Evolutionary conservation across 2,113 vertebrate species (phyloP).

Genomic region (Strix uralensis): DNA sequence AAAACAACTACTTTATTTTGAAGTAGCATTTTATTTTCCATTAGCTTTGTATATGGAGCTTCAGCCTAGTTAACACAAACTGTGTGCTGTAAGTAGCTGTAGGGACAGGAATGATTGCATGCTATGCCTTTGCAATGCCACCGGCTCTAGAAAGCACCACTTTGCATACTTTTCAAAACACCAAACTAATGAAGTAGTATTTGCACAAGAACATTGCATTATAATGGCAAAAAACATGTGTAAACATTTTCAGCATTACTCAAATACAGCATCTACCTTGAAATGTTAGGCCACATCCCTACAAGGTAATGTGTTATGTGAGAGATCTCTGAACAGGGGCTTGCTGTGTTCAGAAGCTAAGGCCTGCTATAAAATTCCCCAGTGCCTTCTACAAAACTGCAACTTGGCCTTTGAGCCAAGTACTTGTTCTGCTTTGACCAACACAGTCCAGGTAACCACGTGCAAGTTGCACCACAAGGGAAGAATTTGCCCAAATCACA

Average conservation of each 20-base stretch:
- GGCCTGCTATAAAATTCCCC: background rate
- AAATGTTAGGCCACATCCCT: background rate
- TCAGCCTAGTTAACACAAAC: conserved; percentile 19
- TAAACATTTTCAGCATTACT: conserved; percentile 57
- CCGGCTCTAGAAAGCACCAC: conserved; percentile 52
- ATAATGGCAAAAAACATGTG: conserved; percentile 27
- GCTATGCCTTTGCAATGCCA: conserved; percentile 1
- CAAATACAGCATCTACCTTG: conserved; percentile 39
- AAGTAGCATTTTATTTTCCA: conserved; percentile 62
- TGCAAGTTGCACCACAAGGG: background rate
- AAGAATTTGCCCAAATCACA: background rate
- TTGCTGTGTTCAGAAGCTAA: background rate
- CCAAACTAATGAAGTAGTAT: conserved; percentile 62
- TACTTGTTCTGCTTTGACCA: background rate
- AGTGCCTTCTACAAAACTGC: conserved; percentile 1
- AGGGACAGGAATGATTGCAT: background rate
- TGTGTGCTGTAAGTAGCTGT: background rate
- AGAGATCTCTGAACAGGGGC: background rate
- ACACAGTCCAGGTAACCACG: background rate
- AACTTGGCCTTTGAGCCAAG: background rate
- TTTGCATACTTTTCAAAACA: conserved; percentile 46
- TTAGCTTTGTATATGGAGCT: conserved; percentile 44
- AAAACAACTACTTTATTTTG: conserved; percentile 10
- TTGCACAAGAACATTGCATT: conserved; percentile 63
- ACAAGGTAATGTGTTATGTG: background rate